These are phyloP conservation scores for Phymanthus crucifer DNA, from an alignment of 92 coral and sea anemone genomes.

Conservation along the genomic window DNA sequence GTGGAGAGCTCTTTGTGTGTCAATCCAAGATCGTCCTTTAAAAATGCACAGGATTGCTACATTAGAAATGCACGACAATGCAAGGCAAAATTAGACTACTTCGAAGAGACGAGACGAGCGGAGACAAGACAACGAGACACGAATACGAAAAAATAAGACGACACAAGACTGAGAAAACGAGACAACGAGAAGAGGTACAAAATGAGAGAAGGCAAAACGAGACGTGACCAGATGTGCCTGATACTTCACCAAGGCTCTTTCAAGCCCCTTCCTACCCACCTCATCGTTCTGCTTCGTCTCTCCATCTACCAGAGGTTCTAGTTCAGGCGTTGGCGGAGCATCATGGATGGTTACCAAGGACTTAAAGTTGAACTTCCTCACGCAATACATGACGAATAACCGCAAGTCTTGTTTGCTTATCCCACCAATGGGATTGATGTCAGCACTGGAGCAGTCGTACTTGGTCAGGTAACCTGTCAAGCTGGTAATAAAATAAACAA, in stretches of 20 bases:
- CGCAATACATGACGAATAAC: conserved; percentile 91
- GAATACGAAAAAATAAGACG: too few relatives aligned
- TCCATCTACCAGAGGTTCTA: conserved; percentile 91
- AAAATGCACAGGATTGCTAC: background rate
- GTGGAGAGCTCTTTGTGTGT: conserved; percentile 87
- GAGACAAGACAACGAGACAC: too few relatives aligned
- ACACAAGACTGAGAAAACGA: too few relatives aligned
- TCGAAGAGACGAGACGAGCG: too few relatives aligned
- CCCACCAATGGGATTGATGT: conserved; percentile 96
- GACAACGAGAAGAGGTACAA: too few relatives aligned
- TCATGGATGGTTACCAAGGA: conserved; percentile 94
- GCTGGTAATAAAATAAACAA: conserved; percentile 30
- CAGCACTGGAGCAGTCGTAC: conserved; percentile 98
- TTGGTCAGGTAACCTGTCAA: conserved; percentile 92
- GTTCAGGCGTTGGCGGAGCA: conserved; percentile 93
- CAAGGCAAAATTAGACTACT: too few relatives aligned
- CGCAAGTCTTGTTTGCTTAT: conserved; percentile 88
- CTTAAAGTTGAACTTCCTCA: conserved; percentile 92
- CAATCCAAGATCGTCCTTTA: conserved; percentile 97
- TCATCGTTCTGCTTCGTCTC: conserved; percentile 87
- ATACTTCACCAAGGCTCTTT: too few relatives aligned
- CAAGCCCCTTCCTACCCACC: conserved; percentile 35
- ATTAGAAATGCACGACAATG: too few relatives aligned
- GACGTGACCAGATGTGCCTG: too few relatives aligned
- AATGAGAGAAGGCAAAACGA: too few relatives aligned